Base-by-base conservation (phyloP, 2,797 vertebrate species). In the Urosaurus nigricauda region DNA sequence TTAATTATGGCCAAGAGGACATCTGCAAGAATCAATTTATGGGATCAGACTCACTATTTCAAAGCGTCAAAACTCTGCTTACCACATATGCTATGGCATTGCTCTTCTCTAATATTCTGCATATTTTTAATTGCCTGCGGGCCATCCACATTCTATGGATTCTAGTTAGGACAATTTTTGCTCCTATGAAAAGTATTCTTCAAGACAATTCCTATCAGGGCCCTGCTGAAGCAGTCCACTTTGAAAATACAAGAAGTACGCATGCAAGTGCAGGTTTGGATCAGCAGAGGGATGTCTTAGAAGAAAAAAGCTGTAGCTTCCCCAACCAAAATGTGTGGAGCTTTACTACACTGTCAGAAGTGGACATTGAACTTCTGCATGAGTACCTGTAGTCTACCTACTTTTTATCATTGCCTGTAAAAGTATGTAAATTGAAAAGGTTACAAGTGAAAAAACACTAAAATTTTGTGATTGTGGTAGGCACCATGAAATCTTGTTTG, bases 1-100 rank as follows among this genome's bases (percentile, higher is more conserved):
- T 81, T 82, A 82, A 82, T 75, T 80, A 87, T 82, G 56, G 75
- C 43, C 70, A 82, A 35, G 70, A 32, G 32, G 37, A 75, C 37
- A 63, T 75, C 19, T 75, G 35, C n/a, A 32, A 63, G 56, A 24
- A 5, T 83, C 56, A 47, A 14, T 26, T 75, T 74, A 26, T 35
- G n/a, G 70, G 32, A 83, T 63, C 51, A 60, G 17, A n/a, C 21
- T 12, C 53, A 71, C 37, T 80, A 35, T 58, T 87, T 81, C 65
- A 24, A 40, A 56, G 51, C 21, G 11, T 77, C 32, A 43, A 71
- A 73, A 58, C 17, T 56, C 47, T 40, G 71, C 32, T 75, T 73
- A 51, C 2, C 43, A 32, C 29, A 47, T 74, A 35, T 83, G 40
- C 32, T 77, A 21, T 47, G 24, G 7, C 32, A 63, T 37, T n/a